These are phyloP conservation scores for Parasteatoda lunata DNA, from an alignment of 2,888 invertebrate species.

Conservation along the genomic window DNA sequence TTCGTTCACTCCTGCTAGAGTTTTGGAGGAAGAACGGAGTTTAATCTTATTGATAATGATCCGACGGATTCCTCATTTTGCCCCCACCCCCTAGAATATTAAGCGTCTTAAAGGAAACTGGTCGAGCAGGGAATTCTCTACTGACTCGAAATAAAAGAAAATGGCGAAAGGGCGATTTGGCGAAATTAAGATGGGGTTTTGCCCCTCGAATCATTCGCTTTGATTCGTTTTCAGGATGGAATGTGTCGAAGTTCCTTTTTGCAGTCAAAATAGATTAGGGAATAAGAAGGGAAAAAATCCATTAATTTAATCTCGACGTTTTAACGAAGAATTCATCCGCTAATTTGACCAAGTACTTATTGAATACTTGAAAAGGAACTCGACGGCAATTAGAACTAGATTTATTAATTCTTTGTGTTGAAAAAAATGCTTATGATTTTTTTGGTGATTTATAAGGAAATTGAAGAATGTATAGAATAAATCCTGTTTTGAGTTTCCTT, in stretches of 20 bases:
- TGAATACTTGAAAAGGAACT: neutral
- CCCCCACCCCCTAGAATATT: constrained; percentile 30
- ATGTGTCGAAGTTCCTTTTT: neutral
- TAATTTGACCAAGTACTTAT: constrained; percentile 2
- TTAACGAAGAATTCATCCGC: constrained; percentile 2
- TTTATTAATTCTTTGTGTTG: neutral
- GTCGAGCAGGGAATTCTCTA: constrained; percentile 25
- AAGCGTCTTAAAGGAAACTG: constrained; percentile 24
- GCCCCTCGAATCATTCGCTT: neutral
- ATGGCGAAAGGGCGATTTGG: neutral
- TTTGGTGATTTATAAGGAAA: no score
- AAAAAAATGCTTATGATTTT: no score
- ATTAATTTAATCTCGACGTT: neutral
- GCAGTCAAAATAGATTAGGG: constrained; percentile 2
- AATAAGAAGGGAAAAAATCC: neutral
- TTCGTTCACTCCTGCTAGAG: constrained; percentile 8
- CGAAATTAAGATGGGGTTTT: constrained; percentile 5
- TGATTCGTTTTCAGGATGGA: neutral
- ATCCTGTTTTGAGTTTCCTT: no score
- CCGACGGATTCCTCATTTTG: constrained; percentile 29
- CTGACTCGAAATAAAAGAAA: constrained; percentile 39
- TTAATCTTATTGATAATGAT: constrained; percentile 66
- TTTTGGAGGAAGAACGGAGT: constrained; percentile 11
- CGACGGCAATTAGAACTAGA: neutral
- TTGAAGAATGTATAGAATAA: no score